Conservation (phyloP, 2,113 vertebrate genomes). For the Vidua chalybeata region DNA sequence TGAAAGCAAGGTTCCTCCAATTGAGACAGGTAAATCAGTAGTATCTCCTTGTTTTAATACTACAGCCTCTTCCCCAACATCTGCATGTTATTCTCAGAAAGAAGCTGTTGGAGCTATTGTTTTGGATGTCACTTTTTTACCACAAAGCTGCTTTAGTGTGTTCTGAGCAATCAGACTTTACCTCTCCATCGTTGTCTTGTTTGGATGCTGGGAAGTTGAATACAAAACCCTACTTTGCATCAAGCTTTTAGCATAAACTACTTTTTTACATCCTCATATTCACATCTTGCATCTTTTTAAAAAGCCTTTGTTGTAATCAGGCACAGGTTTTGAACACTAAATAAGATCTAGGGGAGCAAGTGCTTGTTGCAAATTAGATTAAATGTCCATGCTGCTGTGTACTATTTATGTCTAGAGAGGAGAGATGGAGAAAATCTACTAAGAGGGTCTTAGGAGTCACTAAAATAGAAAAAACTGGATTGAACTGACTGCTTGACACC, state of each 20-base stretch:
- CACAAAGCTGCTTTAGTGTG: not conserved
- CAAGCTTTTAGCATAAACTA: not conserved
- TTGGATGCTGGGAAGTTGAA: not conserved
- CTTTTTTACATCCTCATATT: not conserved
- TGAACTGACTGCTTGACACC: not conserved
- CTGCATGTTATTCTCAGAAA: not conserved
- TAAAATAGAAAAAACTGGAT: not conserved
- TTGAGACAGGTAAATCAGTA: conserved; percentile 77
- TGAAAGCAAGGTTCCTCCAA: conserved; percentile 49
- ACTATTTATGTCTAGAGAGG: not conserved
- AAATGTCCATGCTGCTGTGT: not conserved
- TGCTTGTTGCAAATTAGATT: not conserved
- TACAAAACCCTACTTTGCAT: not conserved
- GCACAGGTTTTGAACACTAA: not conserved
- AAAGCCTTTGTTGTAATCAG: not conserved
- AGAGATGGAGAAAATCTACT: not conserved
- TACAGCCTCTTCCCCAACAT: not conserved
- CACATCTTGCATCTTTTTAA: not conserved
- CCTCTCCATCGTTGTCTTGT: not conserved
- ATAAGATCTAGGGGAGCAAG: not conserved
- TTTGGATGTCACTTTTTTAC: not conserved
- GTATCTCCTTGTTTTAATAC: not conserved
- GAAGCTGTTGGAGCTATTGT: not conserved
- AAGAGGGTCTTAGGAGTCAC: not conserved
- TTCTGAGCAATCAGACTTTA: not conserved